Evolutionary conservation across 2,888 invertebrate genomes (phyloP).

Genomic region (Scelioninae gen. 1): DNA sequence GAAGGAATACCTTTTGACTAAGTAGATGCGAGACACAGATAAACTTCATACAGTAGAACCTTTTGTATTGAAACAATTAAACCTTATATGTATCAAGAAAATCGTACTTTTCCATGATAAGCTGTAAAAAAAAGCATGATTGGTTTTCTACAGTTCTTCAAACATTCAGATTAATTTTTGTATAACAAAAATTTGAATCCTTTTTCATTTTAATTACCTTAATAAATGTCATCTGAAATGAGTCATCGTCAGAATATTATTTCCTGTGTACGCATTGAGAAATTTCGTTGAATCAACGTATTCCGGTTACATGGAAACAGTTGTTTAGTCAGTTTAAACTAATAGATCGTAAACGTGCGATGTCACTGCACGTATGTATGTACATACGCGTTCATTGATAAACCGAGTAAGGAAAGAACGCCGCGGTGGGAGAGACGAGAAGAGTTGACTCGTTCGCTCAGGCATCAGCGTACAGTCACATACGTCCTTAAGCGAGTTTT

Average conservation of each 20-base stretch:
- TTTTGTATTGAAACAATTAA: no score
- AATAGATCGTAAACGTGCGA: constrained; percentile 75
- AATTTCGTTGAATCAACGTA: constrained; percentile 16
- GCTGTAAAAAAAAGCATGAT: no score
- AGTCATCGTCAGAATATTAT: no score
- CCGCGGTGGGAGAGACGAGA: constrained; percentile 48
- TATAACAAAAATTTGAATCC: no score
- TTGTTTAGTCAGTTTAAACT: constrained; percentile 40
- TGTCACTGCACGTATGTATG: constrained; percentile 71
- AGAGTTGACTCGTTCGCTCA: constrained; percentile 9
- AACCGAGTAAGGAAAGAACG: constrained; percentile 70
- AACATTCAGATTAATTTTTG: no score
- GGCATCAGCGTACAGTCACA: constrained; percentile 53
- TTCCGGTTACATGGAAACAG: no score
- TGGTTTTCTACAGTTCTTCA: no score
- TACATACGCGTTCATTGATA: constrained; percentile 76
- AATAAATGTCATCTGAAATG: no score
- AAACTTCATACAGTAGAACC: constrained; percentile 30
- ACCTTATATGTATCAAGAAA: constrained; percentile 7
- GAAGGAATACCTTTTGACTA: constrained; percentile 50
- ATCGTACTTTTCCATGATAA: constrained; percentile 12
- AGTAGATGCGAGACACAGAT: constrained; percentile 35
- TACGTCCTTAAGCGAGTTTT: constrained; percentile 57
- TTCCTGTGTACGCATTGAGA: no score
- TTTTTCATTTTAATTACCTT: no score